Percentiles rank a stretch among this genome's conserved stretches.
phyloP scores from a whole-genome alignment of 2,113 vertebrate genomes.

The Hypanus sabinus region DNA sequence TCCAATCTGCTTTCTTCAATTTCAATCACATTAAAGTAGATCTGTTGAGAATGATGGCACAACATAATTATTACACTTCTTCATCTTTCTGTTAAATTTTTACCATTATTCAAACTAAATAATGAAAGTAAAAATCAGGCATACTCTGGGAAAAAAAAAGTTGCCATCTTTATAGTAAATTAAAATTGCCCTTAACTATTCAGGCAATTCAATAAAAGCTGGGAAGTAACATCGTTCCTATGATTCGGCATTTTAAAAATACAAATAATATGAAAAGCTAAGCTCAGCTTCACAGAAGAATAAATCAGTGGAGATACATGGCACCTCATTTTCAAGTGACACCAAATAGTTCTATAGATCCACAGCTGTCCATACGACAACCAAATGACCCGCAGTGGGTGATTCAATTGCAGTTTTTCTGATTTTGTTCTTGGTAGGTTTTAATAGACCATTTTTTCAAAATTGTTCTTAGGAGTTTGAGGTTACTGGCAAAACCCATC shows the following conservation, averaged over 20 bases:
- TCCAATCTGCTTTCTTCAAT: neutral
- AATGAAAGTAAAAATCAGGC: neutral
- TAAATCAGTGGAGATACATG: conserved; percentile 43
- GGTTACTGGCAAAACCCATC: neutral
- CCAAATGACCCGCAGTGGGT: conserved; percentile 51
- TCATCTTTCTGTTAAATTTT: neutral
- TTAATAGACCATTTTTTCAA: neutral
- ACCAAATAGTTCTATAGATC: conserved; percentile 46
- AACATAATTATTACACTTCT: neutral
- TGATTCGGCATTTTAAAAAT: conserved; percentile 9
- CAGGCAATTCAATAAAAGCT: neutral
- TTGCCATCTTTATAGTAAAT: neutral
- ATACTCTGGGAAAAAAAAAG: neutral
- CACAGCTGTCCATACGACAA: conserved; percentile 49
- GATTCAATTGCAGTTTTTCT: no score
- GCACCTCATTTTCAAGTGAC: conserved; percentile 44
- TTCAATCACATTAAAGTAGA: neutral
- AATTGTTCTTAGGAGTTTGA: neutral
- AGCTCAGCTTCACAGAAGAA: conserved; percentile 29
- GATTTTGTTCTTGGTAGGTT: neutral
- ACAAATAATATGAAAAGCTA: neutral
- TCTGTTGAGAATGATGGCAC: neutral
- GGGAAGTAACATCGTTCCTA: conserved; percentile 28
- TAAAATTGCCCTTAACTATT: neutral
- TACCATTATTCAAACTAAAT: neutral